Percentiles rank a stretch among this genome's conserved stretches.
phyloP scores from a whole-genome alignment of 2,888 invertebrate species.

The Lathronympha strigana region DNA sequence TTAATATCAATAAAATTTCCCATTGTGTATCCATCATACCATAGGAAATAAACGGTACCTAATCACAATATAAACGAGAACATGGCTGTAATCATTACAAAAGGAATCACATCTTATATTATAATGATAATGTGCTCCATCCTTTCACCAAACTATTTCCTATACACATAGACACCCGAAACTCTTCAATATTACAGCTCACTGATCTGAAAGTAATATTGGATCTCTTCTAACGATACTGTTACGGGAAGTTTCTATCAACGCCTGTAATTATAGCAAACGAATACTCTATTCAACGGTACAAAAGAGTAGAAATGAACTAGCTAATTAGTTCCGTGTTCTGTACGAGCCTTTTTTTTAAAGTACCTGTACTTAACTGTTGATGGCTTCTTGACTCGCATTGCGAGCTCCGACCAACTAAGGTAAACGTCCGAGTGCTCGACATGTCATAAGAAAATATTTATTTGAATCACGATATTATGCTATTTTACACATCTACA shows the following conservation, averaged over 20 bases:
- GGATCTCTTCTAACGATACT: background rate
- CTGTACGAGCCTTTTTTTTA: conserved; percentile 3
- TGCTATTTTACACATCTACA: too few species aligned
- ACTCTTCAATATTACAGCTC: conserved; percentile 14
- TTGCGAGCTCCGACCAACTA: background rate
- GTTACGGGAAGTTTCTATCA: background rate
- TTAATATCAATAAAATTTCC: too few species aligned
- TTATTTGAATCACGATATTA: too few species aligned
- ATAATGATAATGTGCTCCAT: background rate
- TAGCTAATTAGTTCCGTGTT: background rate
- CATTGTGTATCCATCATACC: too few species aligned
- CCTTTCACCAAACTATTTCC: background rate
- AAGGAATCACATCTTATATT: background rate
- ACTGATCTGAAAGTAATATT: conserved; percentile 10
- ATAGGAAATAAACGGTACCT: background rate
- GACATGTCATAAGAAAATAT: too few species aligned
- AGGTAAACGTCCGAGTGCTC: too few species aligned
- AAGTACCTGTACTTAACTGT: background rate
- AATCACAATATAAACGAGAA: background rate
- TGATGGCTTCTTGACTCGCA: conserved; percentile 20
- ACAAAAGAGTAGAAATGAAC: conserved; percentile 13
- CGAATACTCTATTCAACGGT: background rate
- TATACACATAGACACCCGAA: background rate
- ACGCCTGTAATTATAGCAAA: conserved; percentile 17
- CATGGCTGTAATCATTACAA: background rate